Conservation (phyloP, 2,888 invertebrate species). For the Drosophila paracracens region DNA sequence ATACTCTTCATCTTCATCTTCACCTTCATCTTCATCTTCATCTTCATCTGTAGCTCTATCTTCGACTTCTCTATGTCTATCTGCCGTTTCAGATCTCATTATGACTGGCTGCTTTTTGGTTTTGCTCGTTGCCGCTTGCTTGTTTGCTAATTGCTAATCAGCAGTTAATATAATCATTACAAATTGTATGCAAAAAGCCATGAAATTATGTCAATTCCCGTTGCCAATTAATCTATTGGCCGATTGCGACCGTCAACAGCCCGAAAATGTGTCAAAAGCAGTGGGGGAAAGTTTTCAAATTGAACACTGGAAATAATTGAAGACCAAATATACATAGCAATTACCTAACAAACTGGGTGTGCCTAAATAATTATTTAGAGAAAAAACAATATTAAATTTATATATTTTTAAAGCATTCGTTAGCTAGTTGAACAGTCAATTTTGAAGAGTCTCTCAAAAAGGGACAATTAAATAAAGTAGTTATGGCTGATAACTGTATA, state of each 20-base stretch:
- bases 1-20: neutral
- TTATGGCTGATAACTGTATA: neutral
- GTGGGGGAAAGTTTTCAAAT: neutral
- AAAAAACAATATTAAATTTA: neutral
- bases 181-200: constrained; percentile 28
- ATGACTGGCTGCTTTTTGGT: neutral
- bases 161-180: constrained; percentile 21
- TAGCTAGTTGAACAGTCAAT: neutral
- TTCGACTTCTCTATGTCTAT: neutral
- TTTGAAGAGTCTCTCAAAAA: neutral
- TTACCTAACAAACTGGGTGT: neutral
- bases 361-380: neutral
- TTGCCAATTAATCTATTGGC: constrained; percentile 48
- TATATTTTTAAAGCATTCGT: neutral
- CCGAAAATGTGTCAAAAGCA: constrained; percentile 4
- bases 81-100: constrained; percentile 3
- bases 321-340: constrained; percentile 1
- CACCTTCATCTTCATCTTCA: neutral
- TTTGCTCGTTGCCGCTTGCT: neutral
- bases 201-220: constrained; percentile 43
- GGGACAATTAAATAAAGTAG: neutral
- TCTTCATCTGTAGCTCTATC: neutral
- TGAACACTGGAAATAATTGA: constrained; percentile 11
- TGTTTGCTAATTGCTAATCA: constrained; percentile 23
- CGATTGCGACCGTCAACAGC: constrained; percentile 21